phyloP scores from a whole-genome alignment of 2,797 vertebrate genomes.

The Tauraco hartlaubi region DNA sequence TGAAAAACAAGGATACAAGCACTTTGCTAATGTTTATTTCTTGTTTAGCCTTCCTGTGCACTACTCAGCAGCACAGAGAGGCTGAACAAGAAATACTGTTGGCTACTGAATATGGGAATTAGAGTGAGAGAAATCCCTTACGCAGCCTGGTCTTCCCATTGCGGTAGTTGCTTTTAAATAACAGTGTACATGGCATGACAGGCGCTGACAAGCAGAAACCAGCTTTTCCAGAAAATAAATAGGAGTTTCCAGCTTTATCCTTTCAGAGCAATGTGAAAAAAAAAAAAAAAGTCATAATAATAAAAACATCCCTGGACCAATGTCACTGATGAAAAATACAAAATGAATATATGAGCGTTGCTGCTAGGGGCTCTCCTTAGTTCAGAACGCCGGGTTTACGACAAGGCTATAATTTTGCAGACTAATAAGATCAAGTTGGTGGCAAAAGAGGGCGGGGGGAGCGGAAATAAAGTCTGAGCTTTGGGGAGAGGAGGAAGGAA shows the following conservation, averaged over 20 bases:
- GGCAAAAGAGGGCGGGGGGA: background rate
- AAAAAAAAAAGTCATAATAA: background rate
- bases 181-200: background rate
- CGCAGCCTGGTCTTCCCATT: background rate
- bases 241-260: background rate
- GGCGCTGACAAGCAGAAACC: background rate
- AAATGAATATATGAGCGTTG: background rate
- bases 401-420: conserved; percentile 26
- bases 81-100: background rate
- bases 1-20: background rate
- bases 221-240: background rate
- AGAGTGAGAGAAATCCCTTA: background rate
- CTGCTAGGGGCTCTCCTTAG: background rate
- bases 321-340: background rate
- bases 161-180: conserved; percentile 18
- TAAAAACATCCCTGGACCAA: background rate
- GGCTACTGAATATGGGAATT: background rate
- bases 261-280: background rate
- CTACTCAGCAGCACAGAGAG: background rate
- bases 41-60: background rate
- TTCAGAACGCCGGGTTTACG: background rate
- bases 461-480: background rate
- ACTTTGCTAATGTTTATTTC: background rate
- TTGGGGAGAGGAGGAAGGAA: background rate
- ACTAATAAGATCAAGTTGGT: background rate